Conservation (phyloP, 1,140 invertebrate species). For the Trypoxylus dichotomus region DNA sequence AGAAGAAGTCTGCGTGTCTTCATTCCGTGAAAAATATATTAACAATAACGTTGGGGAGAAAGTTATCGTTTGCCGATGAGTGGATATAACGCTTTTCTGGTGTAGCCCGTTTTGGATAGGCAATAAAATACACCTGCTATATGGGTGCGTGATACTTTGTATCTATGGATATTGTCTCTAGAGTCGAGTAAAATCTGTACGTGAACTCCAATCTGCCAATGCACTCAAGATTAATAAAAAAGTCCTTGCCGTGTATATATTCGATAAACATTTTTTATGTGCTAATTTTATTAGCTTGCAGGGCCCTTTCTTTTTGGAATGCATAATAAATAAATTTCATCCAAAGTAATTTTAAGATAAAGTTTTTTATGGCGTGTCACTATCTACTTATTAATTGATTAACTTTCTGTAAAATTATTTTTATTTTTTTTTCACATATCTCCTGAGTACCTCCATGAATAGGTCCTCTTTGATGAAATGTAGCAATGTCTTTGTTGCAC, state of each 20-base stretch:
- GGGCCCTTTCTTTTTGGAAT: too few relatives aligned
- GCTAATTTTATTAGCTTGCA: too few relatives aligned
- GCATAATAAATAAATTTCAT: too few relatives aligned
- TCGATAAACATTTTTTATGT: neutral
- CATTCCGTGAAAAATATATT: constrained; percentile 15
- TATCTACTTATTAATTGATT: too few relatives aligned
- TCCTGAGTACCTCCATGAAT: too few relatives aligned
- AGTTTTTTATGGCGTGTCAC: too few relatives aligned
- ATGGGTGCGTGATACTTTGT: neutral
- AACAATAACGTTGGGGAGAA: constrained; percentile 19
- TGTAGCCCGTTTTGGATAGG: neutral
- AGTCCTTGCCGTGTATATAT: neutral
- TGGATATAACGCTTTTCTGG: neutral
- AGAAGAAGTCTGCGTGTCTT: constrained; percentile 8
- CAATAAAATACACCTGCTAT: constrained; percentile 24
- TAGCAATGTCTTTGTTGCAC: too few relatives aligned
- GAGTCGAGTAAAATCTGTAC: constrained; percentile 20
- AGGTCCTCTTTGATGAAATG: too few relatives aligned
- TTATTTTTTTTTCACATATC: too few relatives aligned
- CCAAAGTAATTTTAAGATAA: too few relatives aligned
- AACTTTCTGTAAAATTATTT: too few relatives aligned
- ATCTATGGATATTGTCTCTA: constrained; percentile 17
- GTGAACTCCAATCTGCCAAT: constrained; percentile 1
- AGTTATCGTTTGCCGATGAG: constrained; percentile 7
- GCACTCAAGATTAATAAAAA: neutral